Percentiles rank a stretch among this genome's conserved stretches.
These are phyloP conservation scores for Venusia cambrica DNA, from an alignment of 2,888 invertebrate species.

Conservation along the genomic window DNA sequence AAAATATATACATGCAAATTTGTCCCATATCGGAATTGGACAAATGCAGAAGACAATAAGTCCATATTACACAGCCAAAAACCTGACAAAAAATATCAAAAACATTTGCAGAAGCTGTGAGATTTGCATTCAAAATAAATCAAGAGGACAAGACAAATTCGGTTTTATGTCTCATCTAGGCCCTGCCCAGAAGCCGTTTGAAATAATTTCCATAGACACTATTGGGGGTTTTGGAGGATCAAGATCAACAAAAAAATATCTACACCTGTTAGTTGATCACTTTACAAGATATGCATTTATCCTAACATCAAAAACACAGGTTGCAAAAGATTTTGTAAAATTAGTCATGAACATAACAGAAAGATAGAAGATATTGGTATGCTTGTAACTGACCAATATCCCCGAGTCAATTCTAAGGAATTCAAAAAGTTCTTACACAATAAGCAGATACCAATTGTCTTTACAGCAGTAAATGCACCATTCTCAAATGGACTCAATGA, in stretches of 20 bases:
- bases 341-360: neutral
- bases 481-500: conserved; percentile 32
- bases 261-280: conserved; percentile 31
- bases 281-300: conserved; percentile 32
- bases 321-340: conserved; percentile 23
- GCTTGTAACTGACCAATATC: neutral
- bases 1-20: too few species aligned
- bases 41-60: too few species aligned
- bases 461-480: conserved; percentile 32
- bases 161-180: conserved; percentile 32
- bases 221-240: conserved; percentile 32
- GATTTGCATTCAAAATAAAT: conserved; percentile 31
- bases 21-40: too few species aligned
- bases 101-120: conserved; percentile 24
- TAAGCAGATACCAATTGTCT: too few species aligned
- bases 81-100: too few species aligned
- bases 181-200: conserved; percentile 29
- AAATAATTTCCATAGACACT: conserved; percentile 31
- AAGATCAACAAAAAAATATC: conserved; percentile 32
- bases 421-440: too few species aligned
- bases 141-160: conserved; percentile 27
- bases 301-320: conserved; percentile 31
- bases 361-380: neutral
- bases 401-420: conserved; percentile 1
- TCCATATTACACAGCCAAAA: too few species aligned